These are phyloP conservation scores for Monochamus alternatus DNA, from an alignment of 2,888 invertebrate genomes.

Conservation along the genomic window DNA sequence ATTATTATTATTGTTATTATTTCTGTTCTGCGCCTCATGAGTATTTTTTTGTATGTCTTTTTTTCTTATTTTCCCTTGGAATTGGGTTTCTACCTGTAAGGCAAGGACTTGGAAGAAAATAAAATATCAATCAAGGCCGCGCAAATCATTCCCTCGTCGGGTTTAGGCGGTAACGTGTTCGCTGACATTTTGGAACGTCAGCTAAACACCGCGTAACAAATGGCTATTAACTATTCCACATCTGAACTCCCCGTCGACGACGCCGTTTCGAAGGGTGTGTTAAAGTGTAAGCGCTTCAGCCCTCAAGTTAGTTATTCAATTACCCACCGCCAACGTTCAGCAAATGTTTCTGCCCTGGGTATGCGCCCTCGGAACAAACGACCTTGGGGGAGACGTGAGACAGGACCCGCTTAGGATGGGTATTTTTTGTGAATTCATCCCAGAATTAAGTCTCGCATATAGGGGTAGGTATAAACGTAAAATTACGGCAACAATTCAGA, in stretches of 20 bases:
- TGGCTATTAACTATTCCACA: slow-evolving; percentile 40
- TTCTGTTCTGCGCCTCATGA: no score
- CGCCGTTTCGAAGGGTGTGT: slow-evolving; percentile 12
- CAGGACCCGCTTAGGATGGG: background rate
- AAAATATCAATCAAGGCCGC: no score
- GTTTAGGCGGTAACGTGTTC: background rate
- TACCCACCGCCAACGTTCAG: slow-evolving; percentile 29
- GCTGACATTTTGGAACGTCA: background rate
- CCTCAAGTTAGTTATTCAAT: slow-evolving; percentile 39
- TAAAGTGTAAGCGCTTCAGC: slow-evolving; percentile 26
- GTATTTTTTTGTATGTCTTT: no score
- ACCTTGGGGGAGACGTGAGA: background rate
- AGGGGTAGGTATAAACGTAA: no score
- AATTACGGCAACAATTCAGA: no score
- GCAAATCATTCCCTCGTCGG: no score
- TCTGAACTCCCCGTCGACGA: slow-evolving; percentile 29
- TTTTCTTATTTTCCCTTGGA: no score
- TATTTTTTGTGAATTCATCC: background rate
- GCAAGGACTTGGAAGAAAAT: no score
- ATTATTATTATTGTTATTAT: no score
- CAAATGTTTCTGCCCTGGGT: slow-evolving; percentile 25
- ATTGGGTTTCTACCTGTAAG: no score
- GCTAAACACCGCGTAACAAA: slow-evolving; percentile 26
- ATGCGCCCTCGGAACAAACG: slow-evolving; percentile 23
- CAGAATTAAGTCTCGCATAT: no score